Percentiles rank a stretch among this genome's conserved stretches.
phyloP scores from a whole-genome alignment of 2,797 vertebrate genomes.

The Aulostomus chinensis region DNA sequence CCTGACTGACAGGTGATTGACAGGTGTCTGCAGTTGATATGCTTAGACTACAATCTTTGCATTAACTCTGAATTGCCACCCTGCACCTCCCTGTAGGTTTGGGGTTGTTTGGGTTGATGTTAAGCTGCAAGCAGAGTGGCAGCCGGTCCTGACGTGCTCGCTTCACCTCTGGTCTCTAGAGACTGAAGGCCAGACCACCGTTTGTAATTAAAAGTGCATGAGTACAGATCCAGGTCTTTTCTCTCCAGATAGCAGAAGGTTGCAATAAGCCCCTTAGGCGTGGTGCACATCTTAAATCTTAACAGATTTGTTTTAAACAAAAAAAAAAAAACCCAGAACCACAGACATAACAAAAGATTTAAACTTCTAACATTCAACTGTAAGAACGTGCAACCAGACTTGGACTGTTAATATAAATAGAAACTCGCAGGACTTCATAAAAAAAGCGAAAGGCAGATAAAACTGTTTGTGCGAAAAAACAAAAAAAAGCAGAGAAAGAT shows the following conservation, averaged over 20 bases:
- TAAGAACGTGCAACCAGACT: too few relatives aligned
- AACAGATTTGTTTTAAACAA: too few relatives aligned
- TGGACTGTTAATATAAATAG: too few relatives aligned
- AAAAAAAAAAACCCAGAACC: too few relatives aligned
- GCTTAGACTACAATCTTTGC: conserved; percentile 46
- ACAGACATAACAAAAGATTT: too few relatives aligned
- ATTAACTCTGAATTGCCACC: conserved; percentile 30
- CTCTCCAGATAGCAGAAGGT: conserved; percentile 24
- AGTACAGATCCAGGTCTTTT: conserved; percentile 55
- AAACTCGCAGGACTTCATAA: too few relatives aligned
- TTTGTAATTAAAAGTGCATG: conserved; percentile 69
- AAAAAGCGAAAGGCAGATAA: too few relatives aligned
- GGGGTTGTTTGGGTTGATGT: conserved; percentile 61
- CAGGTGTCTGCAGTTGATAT: conserved; percentile 58
- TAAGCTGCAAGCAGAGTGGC: conserved; percentile 53
- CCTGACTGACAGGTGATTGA: conserved; percentile 54
- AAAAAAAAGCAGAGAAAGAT: too few relatives aligned
- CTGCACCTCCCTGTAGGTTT: conserved; percentile 16
- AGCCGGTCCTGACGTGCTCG: conserved; percentile 43
- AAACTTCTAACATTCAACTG: too few relatives aligned
- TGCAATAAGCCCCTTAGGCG: too few relatives aligned
- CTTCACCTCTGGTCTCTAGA: conserved; percentile 64
- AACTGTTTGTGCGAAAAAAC: too few relatives aligned
- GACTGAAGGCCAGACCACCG: conserved; percentile 45
- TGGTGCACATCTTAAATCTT: too few relatives aligned